A percentile compares a stretch with the other conserved stretches of the same genome.
Conservation (phyloP, 2,113 vertebrate genomes). For the Phoxinus phoxinus region DNA sequence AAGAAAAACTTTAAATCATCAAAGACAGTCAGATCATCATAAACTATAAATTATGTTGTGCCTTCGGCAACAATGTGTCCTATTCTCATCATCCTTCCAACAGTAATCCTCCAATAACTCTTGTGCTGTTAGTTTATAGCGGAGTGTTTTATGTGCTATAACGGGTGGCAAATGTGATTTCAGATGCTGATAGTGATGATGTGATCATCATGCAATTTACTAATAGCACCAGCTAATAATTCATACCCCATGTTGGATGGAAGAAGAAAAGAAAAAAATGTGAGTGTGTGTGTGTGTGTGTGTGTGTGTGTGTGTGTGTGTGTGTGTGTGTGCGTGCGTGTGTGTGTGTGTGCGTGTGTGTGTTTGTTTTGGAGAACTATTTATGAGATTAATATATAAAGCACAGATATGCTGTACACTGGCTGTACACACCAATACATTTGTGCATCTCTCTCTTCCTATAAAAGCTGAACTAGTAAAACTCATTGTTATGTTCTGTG, state of each 20-base stretch:
- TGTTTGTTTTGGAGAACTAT: constrained; percentile 18
- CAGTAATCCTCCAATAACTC: constrained; percentile 53
- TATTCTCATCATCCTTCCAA: constrained; percentile 31
- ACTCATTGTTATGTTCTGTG: constrained; percentile 31
- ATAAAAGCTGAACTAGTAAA: constrained; percentile 49
- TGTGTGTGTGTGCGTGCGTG: no score
- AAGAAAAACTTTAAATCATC: constrained; percentile 26
- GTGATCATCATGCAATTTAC: constrained; percentile 62
- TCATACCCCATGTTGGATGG: constrained; percentile 29
- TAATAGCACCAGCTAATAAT: constrained; percentile 59
- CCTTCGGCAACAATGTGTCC: background rate
- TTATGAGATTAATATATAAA: constrained; percentile 30
- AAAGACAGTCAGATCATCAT: constrained; percentile 12
- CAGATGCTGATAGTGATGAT: constrained; percentile 57
- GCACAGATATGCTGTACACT: background rate
- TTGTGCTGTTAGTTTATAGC: constrained; percentile 48
- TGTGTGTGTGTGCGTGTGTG: no score
- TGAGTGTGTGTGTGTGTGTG: no score
- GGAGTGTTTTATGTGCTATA: constrained; percentile 35
- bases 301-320: no score
- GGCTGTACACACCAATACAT: constrained; percentile 44
- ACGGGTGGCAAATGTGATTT: constrained; percentile 50
- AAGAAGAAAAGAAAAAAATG: background rate
- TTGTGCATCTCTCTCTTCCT: constrained; percentile 2
- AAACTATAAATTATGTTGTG: constrained; percentile 12